Evolutionary conservation across 2,113 vertebrate genomes (phyloP).

Genomic region (Malurus alboscapulatus): DNA sequence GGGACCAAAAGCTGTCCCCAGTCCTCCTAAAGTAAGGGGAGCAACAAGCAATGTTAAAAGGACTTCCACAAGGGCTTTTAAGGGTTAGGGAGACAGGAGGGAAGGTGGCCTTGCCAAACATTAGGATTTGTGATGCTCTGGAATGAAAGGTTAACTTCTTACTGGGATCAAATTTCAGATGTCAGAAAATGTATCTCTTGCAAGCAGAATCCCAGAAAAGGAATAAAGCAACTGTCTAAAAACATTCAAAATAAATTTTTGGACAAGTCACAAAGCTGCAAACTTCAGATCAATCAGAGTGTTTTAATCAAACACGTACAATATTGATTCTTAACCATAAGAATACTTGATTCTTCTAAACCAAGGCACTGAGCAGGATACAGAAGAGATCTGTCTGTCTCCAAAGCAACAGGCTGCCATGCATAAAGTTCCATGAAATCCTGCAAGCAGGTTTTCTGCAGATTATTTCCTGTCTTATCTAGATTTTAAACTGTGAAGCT

Average conservation of each 20-base stretch:
- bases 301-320: background rate
- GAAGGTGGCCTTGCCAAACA: background rate
- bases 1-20: background rate
- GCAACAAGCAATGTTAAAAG: background rate
- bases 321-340: background rate
- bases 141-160: background rate
- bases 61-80: background rate
- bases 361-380: background rate
- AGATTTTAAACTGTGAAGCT: background rate
- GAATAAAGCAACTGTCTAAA: background rate
- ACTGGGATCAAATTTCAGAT: background rate
- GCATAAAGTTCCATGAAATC: background rate
- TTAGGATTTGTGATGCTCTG: background rate
- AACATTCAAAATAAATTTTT: background rate
- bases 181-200: background rate
- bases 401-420: background rate
- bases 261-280: background rate
- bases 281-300: background rate
- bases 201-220: background rate
- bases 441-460: background rate
- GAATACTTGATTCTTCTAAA: background rate
- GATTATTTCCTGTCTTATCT: background rate
- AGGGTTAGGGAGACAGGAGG: background rate
- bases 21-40: background rate
- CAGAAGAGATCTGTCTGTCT: background rate